Percentiles rank a stretch among this genome's conserved stretches.
These are phyloP conservation scores for Rhabdophis nuchalis DNA, from an alignment of 2,797 vertebrate species.

Conservation along the genomic window DNA sequence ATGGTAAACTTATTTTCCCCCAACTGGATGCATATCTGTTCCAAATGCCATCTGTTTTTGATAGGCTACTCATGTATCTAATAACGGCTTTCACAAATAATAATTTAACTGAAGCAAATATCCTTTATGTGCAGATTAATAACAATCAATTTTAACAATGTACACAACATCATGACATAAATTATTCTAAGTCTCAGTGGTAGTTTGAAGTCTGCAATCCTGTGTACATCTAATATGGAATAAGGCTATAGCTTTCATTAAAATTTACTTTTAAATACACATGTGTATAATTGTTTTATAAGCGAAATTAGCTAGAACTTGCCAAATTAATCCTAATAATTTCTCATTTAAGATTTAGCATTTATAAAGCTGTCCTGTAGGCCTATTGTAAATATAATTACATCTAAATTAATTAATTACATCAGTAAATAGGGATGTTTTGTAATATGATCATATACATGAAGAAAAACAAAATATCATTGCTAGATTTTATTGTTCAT, in stretches of 20 bases:
- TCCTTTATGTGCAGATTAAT: not conserved
- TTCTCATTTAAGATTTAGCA: not conserved
- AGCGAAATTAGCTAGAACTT: not conserved
- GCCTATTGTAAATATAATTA: not conserved
- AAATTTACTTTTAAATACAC: not conserved
- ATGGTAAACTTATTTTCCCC: not conserved
- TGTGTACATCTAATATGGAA: not conserved
- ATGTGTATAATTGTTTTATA: not conserved
- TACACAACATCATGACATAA: not conserved
- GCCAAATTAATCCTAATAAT: not conserved
- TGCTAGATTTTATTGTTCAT: not conserved
- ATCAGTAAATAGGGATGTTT: not conserved
- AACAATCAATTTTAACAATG: not conserved
- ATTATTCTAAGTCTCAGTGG: not conserved
- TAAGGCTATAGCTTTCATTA: not conserved
- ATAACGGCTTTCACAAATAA: not conserved
- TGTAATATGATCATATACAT: not conserved
- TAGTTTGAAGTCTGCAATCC: not conserved
- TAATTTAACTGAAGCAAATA: constrained; percentile 3
- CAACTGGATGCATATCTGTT: not conserved
- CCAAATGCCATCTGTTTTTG: not conserved
- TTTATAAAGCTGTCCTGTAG: not conserved
- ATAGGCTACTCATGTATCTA: rapidly evolving
- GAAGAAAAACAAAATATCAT: not conserved
- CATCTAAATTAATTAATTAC: not conserved